A percentile compares a stretch with the other conserved stretches of the same genome.
phyloP scores from a whole-genome alignment of 2,888 invertebrate species.

The Dasypolia templi region DNA sequence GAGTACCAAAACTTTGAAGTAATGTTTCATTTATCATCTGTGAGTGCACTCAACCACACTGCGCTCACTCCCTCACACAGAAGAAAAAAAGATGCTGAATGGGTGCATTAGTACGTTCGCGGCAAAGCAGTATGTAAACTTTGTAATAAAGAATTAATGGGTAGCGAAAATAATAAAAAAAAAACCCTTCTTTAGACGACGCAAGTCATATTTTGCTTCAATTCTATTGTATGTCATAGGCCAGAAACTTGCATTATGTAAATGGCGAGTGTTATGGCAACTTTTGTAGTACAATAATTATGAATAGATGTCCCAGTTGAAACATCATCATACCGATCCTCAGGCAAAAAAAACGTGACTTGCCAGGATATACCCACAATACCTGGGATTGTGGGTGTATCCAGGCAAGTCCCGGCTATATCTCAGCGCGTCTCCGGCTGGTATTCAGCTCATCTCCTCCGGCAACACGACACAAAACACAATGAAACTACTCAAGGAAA shows the following conservation, averaged over 20 bases:
- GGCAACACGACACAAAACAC: constrained; percentile 23
- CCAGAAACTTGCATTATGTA: not conserved
- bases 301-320: not conserved
- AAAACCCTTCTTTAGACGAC: not conserved
- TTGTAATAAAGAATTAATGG: no score
- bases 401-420: not conserved
- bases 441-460: constrained; percentile 11
- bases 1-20: not conserved
- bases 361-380: no score
- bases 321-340: not conserved
- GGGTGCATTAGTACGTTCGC: no score
- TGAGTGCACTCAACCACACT: not conserved
- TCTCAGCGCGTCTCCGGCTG: not conserved
- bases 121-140: no score
- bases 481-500: constrained; percentile 51
- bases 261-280: not conserved
- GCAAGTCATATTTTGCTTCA: not conserved
- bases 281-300: not conserved
- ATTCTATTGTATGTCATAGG: not conserved
- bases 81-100: no score
- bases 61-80: not conserved
- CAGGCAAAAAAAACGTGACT: no score
- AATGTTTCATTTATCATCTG: not conserved
- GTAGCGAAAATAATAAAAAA: not conserved
- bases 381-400: no score